Evolutionary conservation across 1,140 invertebrate genomes (phyloP), one percentile per base, ranked within the genome.

Genomic region (Bilobella aurantiaca): DNA sequence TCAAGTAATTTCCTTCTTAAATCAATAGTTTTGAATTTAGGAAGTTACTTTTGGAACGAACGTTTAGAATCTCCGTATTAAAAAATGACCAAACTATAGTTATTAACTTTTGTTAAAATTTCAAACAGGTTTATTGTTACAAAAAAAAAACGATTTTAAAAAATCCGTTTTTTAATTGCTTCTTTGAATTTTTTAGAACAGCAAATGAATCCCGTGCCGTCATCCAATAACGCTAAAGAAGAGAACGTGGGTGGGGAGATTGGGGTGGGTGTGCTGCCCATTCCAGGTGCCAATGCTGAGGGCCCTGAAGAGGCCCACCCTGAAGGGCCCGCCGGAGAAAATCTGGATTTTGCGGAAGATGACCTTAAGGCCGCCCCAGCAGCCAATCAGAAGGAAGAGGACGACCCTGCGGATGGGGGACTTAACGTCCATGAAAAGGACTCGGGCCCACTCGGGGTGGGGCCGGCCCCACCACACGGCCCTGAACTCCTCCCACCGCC

Each of bases 381-480:
- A 66, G 42, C 66, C 64, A 28, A 53, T 67, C n/a, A n/a, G 28
- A 70, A 70, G 58, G 71, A 73, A 57, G 49, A 53, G 12, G 49
- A 73, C 32, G 67, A 73, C 34, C 70, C 71, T n/a, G 68, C 71
- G 5, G 71, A 73, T 53, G 71, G 71, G 12, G 66, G 58, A 5
- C 61, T 73, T 18, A 53, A 58, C 12, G 58, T 57, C 46, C 67
- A 68, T 53, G 65, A 65, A 1, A 57, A 47, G n/a, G 59, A 58
- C 25, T 32, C 30, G 1, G 67, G 23, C 3, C 27, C 57, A 14
- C 56, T 18, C 14, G 49, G 27, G n/a, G 25, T 34, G 3, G 58
- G 53, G 1, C 58, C 30, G 30, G 42, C 68, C 27, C 58, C 61
- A 12, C 42, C 65, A 21, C 49, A 23, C 27, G 21, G 3, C 0